These are phyloP conservation scores for Empis livida DNA, from an alignment of 2,888 invertebrate species.

Conservation along the genomic window DNA sequence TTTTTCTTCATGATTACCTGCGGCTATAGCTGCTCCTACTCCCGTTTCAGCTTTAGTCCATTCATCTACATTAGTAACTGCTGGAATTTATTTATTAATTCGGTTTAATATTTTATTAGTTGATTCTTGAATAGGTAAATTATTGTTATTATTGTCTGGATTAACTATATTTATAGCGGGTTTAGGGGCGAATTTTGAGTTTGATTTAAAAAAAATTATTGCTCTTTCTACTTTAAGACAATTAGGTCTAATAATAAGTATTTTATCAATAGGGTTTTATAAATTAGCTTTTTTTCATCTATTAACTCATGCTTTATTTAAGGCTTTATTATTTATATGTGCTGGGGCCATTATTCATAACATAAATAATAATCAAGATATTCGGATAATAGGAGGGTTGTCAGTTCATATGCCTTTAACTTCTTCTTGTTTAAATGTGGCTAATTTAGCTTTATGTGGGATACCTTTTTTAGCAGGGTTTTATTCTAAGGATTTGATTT, in stretches of 20 bases:
- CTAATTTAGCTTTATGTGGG: constrained; percentile 48
- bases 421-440: constrained; percentile 42
- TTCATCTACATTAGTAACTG: constrained; percentile 67
- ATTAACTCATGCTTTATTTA: constrained; percentile 62
- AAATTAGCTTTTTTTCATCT: constrained; percentile 58
- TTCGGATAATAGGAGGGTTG: constrained; percentile 46
- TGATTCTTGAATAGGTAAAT: constrained; percentile 32
- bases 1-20: constrained; percentile 63
- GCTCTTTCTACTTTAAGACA: constrained; percentile 64
- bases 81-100: constrained; percentile 60
- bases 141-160: constrained; percentile 42
- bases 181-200: constrained; percentile 47
- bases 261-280: constrained; percentile 42
- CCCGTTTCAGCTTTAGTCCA: constrained; percentile 63
- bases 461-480: constrained; percentile 51
- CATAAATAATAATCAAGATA: constrained; percentile 50
- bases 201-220: constrained; percentile 67
- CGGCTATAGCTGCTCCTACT: constrained; percentile 60
- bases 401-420: constrained; percentile 40
- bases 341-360: constrained; percentile 56
- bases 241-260: constrained; percentile 57
- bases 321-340: constrained; percentile 60
- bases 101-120: constrained; percentile 46
- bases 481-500: constrained; percentile 52
- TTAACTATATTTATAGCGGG: constrained; percentile 50